Evolutionary conservation across 2,797 vertebrate species (phyloP).

Genomic region (Tolypeutes matacus): DNA sequence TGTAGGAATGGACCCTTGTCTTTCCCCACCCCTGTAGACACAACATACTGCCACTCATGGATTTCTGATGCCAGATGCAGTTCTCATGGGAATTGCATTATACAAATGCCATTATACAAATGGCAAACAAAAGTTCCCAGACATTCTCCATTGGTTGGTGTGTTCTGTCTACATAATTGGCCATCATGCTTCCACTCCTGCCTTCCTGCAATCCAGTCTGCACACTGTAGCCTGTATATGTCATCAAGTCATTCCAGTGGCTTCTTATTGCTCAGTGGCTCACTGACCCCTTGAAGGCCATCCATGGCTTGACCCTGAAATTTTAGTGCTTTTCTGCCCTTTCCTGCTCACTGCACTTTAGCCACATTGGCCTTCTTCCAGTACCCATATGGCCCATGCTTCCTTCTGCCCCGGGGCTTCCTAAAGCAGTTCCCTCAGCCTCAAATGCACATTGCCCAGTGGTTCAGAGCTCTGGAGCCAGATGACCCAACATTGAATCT

Average conservation of each 20-base stretch:
- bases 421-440: background rate
- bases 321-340: background rate
- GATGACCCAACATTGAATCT: background rate
- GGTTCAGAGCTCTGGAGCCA: background rate
- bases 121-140: background rate
- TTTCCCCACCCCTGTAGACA: background rate
- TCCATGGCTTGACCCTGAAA: background rate
- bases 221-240: background rate
- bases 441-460: background rate
- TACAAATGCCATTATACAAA: background rate
- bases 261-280: background rate
- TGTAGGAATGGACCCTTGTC: background rate
- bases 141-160: background rate
- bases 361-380: background rate
- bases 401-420: background rate
- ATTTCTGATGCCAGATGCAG: background rate
- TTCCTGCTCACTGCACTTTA: background rate
- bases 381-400: background rate
- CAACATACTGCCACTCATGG: background rate
- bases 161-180: background rate
- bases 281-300: background rate
- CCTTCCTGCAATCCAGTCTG: background rate
- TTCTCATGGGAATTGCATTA: background rate
- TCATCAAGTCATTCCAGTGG: background rate
- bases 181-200: background rate